Evolutionary conservation across 2,888 invertebrate genomes (phyloP).

Genomic region (Stramonita haemastoma): DNA sequence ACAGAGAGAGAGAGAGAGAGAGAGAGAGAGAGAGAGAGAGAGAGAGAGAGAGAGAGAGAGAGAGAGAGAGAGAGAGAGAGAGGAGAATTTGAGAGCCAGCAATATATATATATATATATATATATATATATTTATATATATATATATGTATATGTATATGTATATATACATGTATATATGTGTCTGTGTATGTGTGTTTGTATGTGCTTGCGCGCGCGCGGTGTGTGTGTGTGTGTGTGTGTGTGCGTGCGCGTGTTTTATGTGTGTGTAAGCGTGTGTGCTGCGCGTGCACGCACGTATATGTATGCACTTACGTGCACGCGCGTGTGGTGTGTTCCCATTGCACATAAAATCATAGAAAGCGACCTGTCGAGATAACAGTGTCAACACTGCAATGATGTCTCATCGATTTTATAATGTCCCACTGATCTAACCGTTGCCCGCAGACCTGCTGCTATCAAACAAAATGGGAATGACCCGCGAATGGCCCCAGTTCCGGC

Average conservation of each 20-base stretch:
- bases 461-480: not conserved
- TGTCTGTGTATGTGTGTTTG: not conserved
- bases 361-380: not conserved
- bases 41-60: not conserved
- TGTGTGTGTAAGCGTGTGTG: not conserved
- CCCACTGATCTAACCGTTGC: not conserved
- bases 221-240: not conserved
- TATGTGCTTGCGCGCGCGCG: not conserved
- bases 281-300: not conserved
- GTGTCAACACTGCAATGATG: not conserved
- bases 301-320: not conserved
- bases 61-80: no score
- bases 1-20: not conserved
- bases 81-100: not conserved
- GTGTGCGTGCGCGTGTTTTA: not conserved
- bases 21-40: not conserved
- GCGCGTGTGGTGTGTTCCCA: no score
- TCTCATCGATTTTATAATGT: not conserved
- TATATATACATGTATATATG: not conserved
- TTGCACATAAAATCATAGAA: not conserved
- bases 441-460: not conserved
- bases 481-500: not conserved
- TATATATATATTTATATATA: not conserved
- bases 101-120: not conserved
- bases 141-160: not conserved